Evolutionary conservation across 2,797 vertebrate species (phyloP), one percentile per base, ranked within the genome.

Genomic region (Microhierax caerulescens): DNA sequence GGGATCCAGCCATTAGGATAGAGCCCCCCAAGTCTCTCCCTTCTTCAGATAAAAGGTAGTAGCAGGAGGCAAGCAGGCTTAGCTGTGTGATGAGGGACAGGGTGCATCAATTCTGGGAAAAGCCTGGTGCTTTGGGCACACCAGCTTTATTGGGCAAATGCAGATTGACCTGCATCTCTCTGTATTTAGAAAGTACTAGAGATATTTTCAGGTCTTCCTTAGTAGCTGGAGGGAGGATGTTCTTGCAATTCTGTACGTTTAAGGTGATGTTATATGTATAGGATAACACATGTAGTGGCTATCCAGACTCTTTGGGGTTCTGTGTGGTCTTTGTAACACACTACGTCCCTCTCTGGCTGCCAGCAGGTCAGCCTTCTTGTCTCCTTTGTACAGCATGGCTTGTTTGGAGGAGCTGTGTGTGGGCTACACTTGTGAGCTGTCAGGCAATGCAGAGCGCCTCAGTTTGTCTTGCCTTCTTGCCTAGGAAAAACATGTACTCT

Each of bases 1-100:
- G 99, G 99, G 99, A 99, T 93, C 99, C 99, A 11, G 95, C 99
- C 48, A 99, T 99, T 97, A 98, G 99, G 98, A 99, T 99, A 98
- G 99, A 99, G 78, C 99, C 99, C 79, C 99, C 99, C 13, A 99
- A 99, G 76, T 98, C 98, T 47, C 98, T 99, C 47, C 99, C 99
- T 3, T 99, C 99, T 8, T 99, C 99, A 3, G 99, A 99, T 94
- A 99, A 99, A 98, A 99, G 99, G 99, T 99, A 89, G 77, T 2
- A 17, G 41, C 45, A 18, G 73, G 36, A 59, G 51, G 3, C 7
- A 17, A 77, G 37, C 36, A 27, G 43, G 13, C 7, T 34, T 19
- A 6, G n/a, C 41, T 88, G 43, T 20, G 16, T n/a, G 82, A 10
- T 9, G 22, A 11, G 14, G 53, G 32, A 47, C 22, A 20, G 30